Conservation (phyloP, 2,888 invertebrate genomes). For the Cheilosia grossa region DNA sequence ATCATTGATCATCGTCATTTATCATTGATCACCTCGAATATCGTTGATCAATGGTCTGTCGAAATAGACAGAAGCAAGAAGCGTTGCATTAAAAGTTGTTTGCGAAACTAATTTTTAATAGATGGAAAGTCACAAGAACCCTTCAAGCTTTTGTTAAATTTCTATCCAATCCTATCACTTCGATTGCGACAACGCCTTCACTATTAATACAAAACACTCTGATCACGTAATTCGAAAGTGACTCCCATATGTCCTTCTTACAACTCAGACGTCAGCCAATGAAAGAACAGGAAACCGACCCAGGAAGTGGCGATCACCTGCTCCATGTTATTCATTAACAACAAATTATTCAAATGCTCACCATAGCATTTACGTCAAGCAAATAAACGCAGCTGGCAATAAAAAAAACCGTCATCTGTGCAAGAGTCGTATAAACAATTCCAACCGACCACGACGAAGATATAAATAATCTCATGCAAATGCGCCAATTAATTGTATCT, state of each 20-base stretch:
- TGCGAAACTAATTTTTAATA: too few relatives aligned
- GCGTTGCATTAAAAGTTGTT: too few relatives aligned
- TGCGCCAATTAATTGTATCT: constrained; percentile 50
- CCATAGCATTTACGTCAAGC: constrained; percentile 47
- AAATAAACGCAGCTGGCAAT: not conserved
- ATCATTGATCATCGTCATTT: too few relatives aligned
- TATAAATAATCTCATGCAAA: constrained; percentile 47
- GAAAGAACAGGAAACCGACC: not conserved
- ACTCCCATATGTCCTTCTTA: not conserved
- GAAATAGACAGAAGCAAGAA: too few relatives aligned
- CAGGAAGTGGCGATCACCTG: constrained; percentile 17
- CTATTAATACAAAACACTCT: too few relatives aligned
- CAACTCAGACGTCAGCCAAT: not conserved
- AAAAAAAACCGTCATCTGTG: constrained; percentile 19
- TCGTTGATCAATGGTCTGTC: too few relatives aligned
- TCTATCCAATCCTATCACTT: too few relatives aligned
- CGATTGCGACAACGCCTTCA: too few relatives aligned
- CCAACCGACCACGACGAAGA: constrained; percentile 3
- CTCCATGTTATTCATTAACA: constrained; percentile 11
- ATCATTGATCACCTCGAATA: too few relatives aligned
- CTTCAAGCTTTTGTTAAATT: too few relatives aligned
- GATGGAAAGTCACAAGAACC: too few relatives aligned
- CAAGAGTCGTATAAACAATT: constrained; percentile 44
- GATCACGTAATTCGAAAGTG: not conserved
- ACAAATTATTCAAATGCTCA: constrained; percentile 43